Percentiles rank a stretch among this genome's conserved stretches.
Evolutionary conservation across 2,113 vertebrate species (phyloP).

Genomic region (Benitochromis conjunctus): DNA sequence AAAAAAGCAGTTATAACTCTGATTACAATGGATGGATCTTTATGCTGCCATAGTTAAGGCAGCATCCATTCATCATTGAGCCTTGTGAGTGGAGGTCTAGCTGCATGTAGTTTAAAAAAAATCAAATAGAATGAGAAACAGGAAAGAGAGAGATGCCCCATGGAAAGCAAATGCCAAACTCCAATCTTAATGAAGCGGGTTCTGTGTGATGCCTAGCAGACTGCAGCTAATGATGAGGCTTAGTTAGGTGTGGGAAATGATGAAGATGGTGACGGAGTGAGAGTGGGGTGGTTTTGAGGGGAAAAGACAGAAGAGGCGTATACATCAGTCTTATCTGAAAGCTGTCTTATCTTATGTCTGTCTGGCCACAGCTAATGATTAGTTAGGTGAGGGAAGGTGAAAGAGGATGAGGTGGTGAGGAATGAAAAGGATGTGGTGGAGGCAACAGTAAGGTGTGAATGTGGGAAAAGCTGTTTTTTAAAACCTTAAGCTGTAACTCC

Average conservation of each 20-base stretch:
- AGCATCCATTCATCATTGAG: slow-evolving; percentile 5
- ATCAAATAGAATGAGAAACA: not conserved
- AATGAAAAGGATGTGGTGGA: not conserved
- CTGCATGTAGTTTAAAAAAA: not conserved
- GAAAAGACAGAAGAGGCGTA: not conserved
- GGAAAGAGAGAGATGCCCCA: not conserved
- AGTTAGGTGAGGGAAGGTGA: not conserved
- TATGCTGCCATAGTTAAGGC: not conserved
- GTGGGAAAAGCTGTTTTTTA: not conserved
- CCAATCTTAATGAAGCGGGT: slow-evolving; percentile 25
- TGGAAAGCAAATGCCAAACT: slow-evolving; percentile 35
- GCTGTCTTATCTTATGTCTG: slow-evolving; percentile 15
- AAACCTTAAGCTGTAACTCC: fast-evolving
- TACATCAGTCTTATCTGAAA: slow-evolving; percentile 20
- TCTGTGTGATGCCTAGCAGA: slow-evolving; percentile 37
- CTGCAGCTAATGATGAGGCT: slow-evolving; percentile 49
- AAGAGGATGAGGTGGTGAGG: not conserved
- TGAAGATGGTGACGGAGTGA: not conserved
- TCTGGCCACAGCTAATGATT: slow-evolving; percentile 21
- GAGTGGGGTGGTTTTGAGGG: not conserved
- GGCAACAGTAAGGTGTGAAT: not conserved
- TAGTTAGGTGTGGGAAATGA: slow-evolving; percentile 14
- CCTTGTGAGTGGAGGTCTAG: not conserved
- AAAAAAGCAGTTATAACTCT: not conserved
- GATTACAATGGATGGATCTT: not conserved